Evolutionary conservation across 2,113 vertebrate genomes (phyloP), one percentile per base, ranked within the genome.

Genomic region (Sylvilagus bachmani): DNA sequence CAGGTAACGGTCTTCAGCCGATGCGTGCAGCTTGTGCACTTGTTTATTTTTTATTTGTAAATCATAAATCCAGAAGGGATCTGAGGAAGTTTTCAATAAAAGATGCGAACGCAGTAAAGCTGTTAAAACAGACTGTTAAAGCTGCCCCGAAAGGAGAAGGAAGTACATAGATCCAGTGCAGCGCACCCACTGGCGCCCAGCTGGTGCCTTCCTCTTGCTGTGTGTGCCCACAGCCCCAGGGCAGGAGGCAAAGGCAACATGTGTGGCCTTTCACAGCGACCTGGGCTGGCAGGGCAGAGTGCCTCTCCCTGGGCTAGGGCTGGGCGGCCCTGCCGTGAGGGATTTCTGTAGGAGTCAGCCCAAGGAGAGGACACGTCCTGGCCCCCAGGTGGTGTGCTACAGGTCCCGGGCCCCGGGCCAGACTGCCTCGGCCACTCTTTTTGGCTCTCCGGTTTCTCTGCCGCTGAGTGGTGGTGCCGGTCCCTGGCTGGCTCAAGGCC

Each of bases 21-120:
- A 17, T 1, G 85, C 78, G 62, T 29, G 44, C 22, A 69, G 86
- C 69, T 51, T 36, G 53, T n/a, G 75, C 0, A 0, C 94, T 29
- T 86, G 71, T 78, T 94, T 92, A 49, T 73, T 95, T 95, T 91
- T 96, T 94, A 74, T 82, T 93, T 93, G 64, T 89, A 69, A 94
- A 53, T 67, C 61, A 44, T 87, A 95, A 83, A 87, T 84, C 96
- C 95, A 81, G 71, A 86, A 78, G 81, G 88, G 93, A 58, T 81
- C 93, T 91, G 75, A 77, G 89, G 74, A 91, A 55, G 80, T 83
- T 86, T 80, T 25, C 75, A 24, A n/a, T 92, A 55, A 89, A 91
- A 85, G 82, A 69, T n/a, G 25, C 0, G 12, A 69, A 64, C 53
- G 53, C 58, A 82, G 73, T 29, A 58, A 83, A 80, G 70, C 93